A percentile compares a stretch with the other conserved stretches of the same genome.
These are phyloP conservation scores for Xanthia icteritia DNA, from an alignment of 2,888 invertebrate genomes.

Conservation along the genomic window DNA sequence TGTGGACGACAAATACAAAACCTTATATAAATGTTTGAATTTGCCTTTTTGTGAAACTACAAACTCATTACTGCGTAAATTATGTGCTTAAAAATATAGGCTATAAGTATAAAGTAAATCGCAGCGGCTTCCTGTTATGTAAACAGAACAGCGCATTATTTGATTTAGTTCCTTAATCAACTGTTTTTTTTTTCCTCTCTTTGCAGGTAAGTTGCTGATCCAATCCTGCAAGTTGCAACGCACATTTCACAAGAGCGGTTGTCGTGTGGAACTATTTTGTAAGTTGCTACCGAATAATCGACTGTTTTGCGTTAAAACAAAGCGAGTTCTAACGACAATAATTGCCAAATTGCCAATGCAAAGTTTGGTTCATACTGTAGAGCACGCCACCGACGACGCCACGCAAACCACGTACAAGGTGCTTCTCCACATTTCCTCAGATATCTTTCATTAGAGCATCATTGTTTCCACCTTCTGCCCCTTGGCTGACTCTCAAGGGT, in stretches of 20 bases:
- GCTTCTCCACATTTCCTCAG: not conserved
- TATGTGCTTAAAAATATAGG: too few species aligned
- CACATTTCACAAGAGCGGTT: constrained; percentile 31
- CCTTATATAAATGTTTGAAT: not conserved
- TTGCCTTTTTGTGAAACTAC: not conserved
- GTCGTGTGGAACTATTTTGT: constrained; percentile 45
- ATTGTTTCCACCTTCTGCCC: not conserved
- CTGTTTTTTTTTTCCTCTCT: constrained; percentile 45
- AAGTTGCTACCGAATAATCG: constrained; percentile 49
- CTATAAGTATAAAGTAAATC: too few species aligned
- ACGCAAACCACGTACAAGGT: not conserved
- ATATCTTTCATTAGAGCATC: not conserved
- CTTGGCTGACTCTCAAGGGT: too few species aligned
- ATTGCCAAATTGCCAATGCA: too few species aligned
- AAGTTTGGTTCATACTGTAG: not conserved
- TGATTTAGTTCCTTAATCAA: constrained; percentile 23
- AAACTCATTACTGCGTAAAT: not conserved
- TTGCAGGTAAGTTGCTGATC: constrained; percentile 66
- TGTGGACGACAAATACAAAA: not conserved
- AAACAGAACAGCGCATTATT: not conserved
- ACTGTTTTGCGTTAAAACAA: constrained; percentile 13
- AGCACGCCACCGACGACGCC: not conserved
- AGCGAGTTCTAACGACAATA: not conserved
- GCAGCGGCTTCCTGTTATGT: not conserved
- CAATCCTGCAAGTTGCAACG: constrained; percentile 12